These are phyloP conservation scores for Bedellia somnulentella DNA, from an alignment of 2,888 invertebrate genomes.

Conservation along the genomic window DNA sequence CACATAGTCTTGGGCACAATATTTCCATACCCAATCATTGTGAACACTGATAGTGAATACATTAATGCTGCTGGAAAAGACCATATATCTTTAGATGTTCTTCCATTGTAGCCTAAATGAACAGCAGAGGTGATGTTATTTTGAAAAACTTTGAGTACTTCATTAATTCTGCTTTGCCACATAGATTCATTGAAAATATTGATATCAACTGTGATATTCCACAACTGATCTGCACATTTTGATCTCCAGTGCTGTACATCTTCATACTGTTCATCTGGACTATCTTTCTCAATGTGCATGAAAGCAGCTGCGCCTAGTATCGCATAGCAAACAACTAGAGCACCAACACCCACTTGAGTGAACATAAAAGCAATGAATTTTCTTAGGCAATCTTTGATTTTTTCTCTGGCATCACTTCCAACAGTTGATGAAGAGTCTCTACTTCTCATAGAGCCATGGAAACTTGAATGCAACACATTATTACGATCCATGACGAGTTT, in stretches of 20 bases:
- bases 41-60: slow-evolving; percentile 86
- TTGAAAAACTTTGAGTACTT: slow-evolving; percentile 68
- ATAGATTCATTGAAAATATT: slow-evolving; percentile 70
- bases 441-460: slow-evolving; percentile 65
- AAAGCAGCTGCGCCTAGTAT: slow-evolving; percentile 84
- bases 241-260: slow-evolving; percentile 54
- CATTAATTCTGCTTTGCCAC: slow-evolving; percentile 65
- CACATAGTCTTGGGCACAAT: slow-evolving; percentile 79
- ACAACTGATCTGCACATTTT: slow-evolving; percentile 66
- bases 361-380: slow-evolving; percentile 90
- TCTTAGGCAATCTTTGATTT: slow-evolving; percentile 81
- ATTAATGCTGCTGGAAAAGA: slow-evolving; percentile 85
- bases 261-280: slow-evolving; percentile 47
- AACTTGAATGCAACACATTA: slow-evolving; percentile 32
- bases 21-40: slow-evolving; percentile 91
- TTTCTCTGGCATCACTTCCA: slow-evolving; percentile 70
- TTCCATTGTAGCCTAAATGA: slow-evolving; percentile 73
- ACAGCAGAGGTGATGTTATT: slow-evolving; percentile 65
- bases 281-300: slow-evolving; percentile 73
- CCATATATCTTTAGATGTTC: slow-evolving; percentile 73
- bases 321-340: slow-evolving; percentile 83
- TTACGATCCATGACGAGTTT: slow-evolving; percentile 39
- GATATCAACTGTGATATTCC: slow-evolving; percentile 66
- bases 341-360: slow-evolving; percentile 89
- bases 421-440: slow-evolving; percentile 68